A percentile compares a stretch with the other conserved stretches of the same genome.
Evolutionary conservation across 2,888 invertebrate genomes (phyloP).

Genomic region (Microctonus hyperodae): DNA sequence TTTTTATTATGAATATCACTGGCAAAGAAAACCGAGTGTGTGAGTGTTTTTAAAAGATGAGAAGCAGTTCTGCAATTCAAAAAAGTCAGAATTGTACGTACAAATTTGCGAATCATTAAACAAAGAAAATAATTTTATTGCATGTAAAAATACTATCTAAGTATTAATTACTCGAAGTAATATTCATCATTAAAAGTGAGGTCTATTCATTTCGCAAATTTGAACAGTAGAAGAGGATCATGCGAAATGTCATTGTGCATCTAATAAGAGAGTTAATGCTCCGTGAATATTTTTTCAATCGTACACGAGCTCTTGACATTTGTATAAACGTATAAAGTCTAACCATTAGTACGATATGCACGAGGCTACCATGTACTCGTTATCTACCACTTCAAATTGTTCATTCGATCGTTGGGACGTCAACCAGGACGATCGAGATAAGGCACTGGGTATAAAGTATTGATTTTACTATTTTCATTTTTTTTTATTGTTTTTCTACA

Average conservation of each 20-base stretch:
- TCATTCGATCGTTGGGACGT: slow-evolving; percentile 33
- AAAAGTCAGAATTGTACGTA: too few relatives aligned
- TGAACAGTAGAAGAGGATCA: background rate
- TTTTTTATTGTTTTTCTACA: slow-evolving; percentile 8
- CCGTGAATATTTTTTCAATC: slow-evolving; percentile 28
- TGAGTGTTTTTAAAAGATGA: background rate
- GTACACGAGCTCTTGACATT: background rate
- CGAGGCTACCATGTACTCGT: slow-evolving; percentile 33
- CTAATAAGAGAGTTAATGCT: slow-evolving; percentile 14
- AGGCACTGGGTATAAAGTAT: slow-evolving; percentile 41
- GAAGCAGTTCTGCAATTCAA: too few relatives aligned
- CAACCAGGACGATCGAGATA: slow-evolving; percentile 48
- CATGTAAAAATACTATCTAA: background rate
- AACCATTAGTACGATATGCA: slow-evolving; percentile 14
- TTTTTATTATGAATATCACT: background rate
- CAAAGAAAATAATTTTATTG: background rate
- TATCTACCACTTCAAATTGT: slow-evolving; percentile 37
- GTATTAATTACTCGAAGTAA: background rate
- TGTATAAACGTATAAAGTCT: slow-evolving; percentile 7
- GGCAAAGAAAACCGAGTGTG: background rate
- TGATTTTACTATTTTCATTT: slow-evolving; percentile 38
- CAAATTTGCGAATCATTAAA: too few relatives aligned
- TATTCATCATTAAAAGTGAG: background rate
- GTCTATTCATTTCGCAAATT: background rate
- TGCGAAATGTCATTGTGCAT: background rate